Base-by-base conservation (phyloP, 2,797 vertebrate species). In the Sebastes itinus region DNA sequence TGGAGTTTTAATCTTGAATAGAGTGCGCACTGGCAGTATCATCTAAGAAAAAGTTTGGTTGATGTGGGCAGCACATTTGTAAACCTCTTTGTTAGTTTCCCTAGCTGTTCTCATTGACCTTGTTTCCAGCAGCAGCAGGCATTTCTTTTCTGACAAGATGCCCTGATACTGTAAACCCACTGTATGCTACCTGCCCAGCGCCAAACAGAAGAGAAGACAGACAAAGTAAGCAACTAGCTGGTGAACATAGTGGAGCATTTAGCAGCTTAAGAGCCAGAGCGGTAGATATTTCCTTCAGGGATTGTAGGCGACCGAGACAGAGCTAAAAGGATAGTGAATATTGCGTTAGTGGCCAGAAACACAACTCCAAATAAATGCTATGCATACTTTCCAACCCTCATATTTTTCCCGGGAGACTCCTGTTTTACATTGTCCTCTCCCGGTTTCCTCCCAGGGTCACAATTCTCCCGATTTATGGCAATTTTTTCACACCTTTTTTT, bases 1-100 rank as follows among this genome's bases (percentile, higher is more conserved):
- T 60, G 1, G 67, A 88, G 79, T 90, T 91, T 72, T 70, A 62
- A 58, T 85, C 71, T 68, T 83, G 22, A 65, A 52, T 18, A 75
- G 56, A 72, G 25, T 46, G 25, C 18, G 60, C 64, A 20, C 33
- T 52, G 49, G 28, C 8, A 66, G 72, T 12, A 46, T 70, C 30
- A 16, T 77, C 42, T 59, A 7, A 33, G 49, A 77, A n/a, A 68
- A 33, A 66, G 75, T 77, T 77, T 75, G 23, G 67, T 25, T 28
- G 16, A 61, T 55, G 35, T 66, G 32, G 38, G 65, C 30, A 76
- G 49, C 16, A 58, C 27, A 55, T 55, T 70, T 27, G 1, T 9
- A 63, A 42, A 35, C 12, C 76, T 68, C 4, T 60, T 23, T 18
- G 2, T 52, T 10, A 0, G 49, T 23, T 7, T 60, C 28, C 27